Evolutionary conservation across 2,113 vertebrate genomes (phyloP).

Genomic region (Austrofundulus limnaeus): DNA sequence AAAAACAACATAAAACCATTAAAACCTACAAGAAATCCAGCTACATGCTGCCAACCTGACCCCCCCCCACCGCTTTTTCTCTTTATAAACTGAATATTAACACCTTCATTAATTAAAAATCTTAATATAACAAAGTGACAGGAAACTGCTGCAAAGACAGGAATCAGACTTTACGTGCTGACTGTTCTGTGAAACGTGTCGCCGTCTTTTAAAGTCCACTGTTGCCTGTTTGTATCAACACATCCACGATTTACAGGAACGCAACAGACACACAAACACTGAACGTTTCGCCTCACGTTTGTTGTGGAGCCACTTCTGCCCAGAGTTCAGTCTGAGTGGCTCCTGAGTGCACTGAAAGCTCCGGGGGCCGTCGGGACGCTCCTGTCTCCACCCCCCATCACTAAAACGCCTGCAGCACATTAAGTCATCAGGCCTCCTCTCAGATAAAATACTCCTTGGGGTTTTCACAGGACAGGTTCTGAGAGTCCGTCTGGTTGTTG

Average conservation of each 20-base stretch:
- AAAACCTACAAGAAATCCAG: background rate
- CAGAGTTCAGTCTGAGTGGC: conserved; percentile 13
- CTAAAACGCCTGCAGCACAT: conserved; percentile 8
- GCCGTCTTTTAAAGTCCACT: conserved; percentile 46
- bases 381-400: conserved; percentile 16
- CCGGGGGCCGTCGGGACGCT: conserved; percentile 40
- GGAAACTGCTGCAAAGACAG: conserved; percentile 65
- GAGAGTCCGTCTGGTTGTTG: conserved; percentile 83
- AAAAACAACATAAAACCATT: background rate
- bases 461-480: conserved; percentile 82
- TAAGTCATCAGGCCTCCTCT: conserved; percentile 31
- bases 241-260: conserved; percentile 47
- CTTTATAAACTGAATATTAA: conserved; percentile 16
- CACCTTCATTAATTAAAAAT: conserved; percentile 15
- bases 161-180: conserved; percentile 58
- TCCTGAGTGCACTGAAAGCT: conserved; percentile 37
- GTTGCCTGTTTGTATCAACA: conserved; percentile 37
- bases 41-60: background rate
- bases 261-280: conserved; percentile 32
- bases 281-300: conserved; percentile 21
- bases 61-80: background rate
- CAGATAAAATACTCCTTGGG: conserved; percentile 96
- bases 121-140: conserved; percentile 39
- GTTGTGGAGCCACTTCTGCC: conserved; percentile 21
- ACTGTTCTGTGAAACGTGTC: conserved; percentile 58